phyloP scores from a whole-genome alignment of 2,113 vertebrate genomes.

The Sinosuthora webbiana region DNA sequence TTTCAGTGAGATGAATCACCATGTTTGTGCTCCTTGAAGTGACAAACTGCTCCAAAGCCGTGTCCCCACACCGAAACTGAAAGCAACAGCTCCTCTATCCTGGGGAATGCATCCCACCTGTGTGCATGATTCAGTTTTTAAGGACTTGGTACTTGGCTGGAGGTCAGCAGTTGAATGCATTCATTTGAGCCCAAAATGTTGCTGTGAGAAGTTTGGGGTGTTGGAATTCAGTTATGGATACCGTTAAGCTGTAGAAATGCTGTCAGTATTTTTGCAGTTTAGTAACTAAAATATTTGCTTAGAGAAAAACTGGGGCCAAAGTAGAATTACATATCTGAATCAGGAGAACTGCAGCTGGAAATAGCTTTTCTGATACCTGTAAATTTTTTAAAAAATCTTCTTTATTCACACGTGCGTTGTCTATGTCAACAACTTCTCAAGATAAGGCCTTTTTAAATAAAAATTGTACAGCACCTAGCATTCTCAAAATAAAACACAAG shows the following conservation, averaged over 20 bases:
- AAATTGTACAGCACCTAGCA: not conserved
- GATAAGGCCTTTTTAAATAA: not conserved
- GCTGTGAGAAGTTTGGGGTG: not conserved
- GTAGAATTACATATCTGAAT: not conserved
- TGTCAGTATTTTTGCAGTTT: not conserved
- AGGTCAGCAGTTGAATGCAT: not conserved
- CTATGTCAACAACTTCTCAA: not conserved
- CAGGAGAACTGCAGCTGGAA: not conserved
- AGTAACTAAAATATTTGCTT: not conserved
- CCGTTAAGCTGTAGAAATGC: not conserved
- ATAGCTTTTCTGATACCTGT: not conserved
- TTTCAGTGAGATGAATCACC: slow-evolving; percentile 40
- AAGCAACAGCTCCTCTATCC: not conserved
- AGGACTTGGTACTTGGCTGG: not conserved
- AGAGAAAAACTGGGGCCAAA: not conserved
- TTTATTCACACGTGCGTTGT: not conserved
- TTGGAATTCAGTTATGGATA: not conserved
- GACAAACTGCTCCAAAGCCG: not conserved
- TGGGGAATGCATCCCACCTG: not conserved
- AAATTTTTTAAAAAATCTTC: not conserved
- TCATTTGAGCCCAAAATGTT: not conserved
- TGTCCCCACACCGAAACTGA: not conserved
- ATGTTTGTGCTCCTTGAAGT: slow-evolving; percentile 33
- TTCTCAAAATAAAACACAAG: not conserved
- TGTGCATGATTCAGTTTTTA: not conserved